Evolutionary conservation across 2,888 invertebrate genomes (phyloP).

Genomic region (Drosophila ustulata): DNA sequence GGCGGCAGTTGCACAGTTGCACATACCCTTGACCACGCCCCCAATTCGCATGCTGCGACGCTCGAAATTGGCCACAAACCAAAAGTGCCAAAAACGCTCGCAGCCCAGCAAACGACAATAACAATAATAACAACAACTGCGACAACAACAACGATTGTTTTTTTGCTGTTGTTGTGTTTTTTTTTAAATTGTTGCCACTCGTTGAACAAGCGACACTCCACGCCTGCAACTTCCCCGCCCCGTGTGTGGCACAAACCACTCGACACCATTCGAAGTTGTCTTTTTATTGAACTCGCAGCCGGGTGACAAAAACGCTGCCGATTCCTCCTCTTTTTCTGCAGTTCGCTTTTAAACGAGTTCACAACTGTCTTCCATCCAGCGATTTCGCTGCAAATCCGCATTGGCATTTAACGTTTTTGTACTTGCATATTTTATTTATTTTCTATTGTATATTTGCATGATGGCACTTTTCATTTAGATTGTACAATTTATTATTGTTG

Average conservation of each 20-base stretch:
- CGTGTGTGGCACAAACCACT: slow-evolving; percentile 24
- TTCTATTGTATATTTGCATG: too few relatives aligned
- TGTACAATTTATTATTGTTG: too few relatives aligned
- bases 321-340: slow-evolving; percentile 14
- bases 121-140: slow-evolving; percentile 22
- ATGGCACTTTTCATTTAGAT: too few relatives aligned
- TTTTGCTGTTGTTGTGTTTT: too few relatives aligned
- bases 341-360: background rate
- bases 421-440: too few relatives aligned
- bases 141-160: slow-evolving; percentile 20
- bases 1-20: slow-evolving; percentile 19
- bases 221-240: slow-evolving; percentile 9
- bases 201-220: slow-evolving; percentile 55
- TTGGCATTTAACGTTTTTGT: too few relatives aligned
- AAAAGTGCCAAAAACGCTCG: slow-evolving; percentile 76
- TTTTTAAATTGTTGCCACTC: slow-evolving; percentile 72
- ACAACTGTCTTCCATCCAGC: slow-evolving; percentile 5
- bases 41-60: slow-evolving; percentile 25
- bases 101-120: slow-evolving; percentile 26
- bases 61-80: slow-evolving; percentile 77
- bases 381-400: background rate
- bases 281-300: slow-evolving; percentile 64
- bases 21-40: slow-evolving; percentile 47
- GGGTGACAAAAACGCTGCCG: slow-evolving; percentile 56
- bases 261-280: slow-evolving; percentile 50